These are phyloP conservation scores for Amphiduros pacificus DNA, from an alignment of 2,888 invertebrate species.

Conservation along the genomic window DNA sequence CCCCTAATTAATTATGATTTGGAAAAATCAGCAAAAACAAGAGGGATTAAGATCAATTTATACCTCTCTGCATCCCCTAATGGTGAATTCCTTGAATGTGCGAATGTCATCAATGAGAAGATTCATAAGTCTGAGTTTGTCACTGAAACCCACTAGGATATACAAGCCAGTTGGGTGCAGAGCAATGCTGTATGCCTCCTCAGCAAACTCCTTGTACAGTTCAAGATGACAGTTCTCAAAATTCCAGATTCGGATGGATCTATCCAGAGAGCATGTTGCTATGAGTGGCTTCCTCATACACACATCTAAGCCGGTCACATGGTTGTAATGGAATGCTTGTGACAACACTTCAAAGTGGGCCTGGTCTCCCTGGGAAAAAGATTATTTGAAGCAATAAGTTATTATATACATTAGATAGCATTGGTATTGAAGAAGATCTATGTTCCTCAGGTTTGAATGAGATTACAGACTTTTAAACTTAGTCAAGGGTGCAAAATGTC, in stretches of 20 bases:
- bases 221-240: constrained; percentile 75
- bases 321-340: constrained; percentile 70
- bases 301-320: constrained; percentile 78
- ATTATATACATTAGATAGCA: too few species aligned
- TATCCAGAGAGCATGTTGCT: constrained; percentile 79
- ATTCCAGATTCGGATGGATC: constrained; percentile 88
- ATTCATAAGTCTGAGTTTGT: constrained; percentile 85
- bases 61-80: constrained; percentile 74
- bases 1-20: too few species aligned
- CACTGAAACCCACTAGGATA: constrained; percentile 85
- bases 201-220: constrained; percentile 75
- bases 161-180: constrained; percentile 80
- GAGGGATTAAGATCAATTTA: too few species aligned
- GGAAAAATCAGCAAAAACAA: too few species aligned
- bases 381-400: too few species aligned
- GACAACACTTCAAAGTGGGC: constrained; percentile 53
- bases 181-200: constrained; percentile 79
- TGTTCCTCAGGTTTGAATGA: too few species aligned
- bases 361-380: constrained; percentile 48
- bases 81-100: constrained; percentile 71
- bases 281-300: constrained; percentile 90
- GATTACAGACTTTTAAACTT: too few species aligned
- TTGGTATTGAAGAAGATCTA: too few species aligned
- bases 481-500: too few species aligned
- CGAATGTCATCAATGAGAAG: constrained; percentile 84